phyloP scores from a whole-genome alignment of 1,140 invertebrate species.

The Probaryconus sp. region DNA sequence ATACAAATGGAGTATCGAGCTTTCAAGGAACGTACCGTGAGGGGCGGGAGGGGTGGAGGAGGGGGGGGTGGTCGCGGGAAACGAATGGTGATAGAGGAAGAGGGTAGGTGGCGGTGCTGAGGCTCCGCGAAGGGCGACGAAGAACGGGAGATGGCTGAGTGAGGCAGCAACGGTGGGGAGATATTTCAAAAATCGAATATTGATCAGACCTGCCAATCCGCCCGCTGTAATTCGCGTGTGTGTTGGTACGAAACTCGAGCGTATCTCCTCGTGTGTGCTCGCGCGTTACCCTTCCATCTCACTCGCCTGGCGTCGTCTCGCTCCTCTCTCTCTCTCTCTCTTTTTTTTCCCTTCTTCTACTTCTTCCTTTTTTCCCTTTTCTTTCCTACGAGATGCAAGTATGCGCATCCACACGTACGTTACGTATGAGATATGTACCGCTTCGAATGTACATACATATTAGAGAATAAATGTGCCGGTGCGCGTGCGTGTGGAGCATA shows the following conservation, averaged over 20 bases:
- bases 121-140: constrained; percentile 51
- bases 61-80: constrained; percentile 50
- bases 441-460: constrained; percentile 47
- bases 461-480: constrained; percentile 31
- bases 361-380: constrained; percentile 26
- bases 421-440: constrained; percentile 54
- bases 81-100: constrained; percentile 48
- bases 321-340: constrained; percentile 12
- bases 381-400: constrained; percentile 42
- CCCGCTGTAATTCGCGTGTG: constrained; percentile 73
- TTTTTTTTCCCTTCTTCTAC: no score
- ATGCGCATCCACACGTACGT: constrained; percentile 52
- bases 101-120: constrained; percentile 52
- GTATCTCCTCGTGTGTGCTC: constrained; percentile 49
- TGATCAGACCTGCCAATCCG: constrained; percentile 78
- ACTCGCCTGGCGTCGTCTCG: background rate
- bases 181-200: constrained; percentile 79
- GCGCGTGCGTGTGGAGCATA: constrained; percentile 53
- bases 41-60: constrained; percentile 48
- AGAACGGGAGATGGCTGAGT: constrained; percentile 28
- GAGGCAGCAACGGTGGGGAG: constrained; percentile 64
- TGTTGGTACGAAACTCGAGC: constrained; percentile 61
- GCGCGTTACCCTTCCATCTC: constrained; percentile 16
- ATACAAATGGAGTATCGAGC: constrained; percentile 78
- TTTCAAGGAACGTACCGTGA: constrained; percentile 71